These are phyloP conservation scores for Leptinotarsa rubiginosa DNA, from an alignment of 2,888 invertebrate species.

Conservation along the genomic window DNA sequence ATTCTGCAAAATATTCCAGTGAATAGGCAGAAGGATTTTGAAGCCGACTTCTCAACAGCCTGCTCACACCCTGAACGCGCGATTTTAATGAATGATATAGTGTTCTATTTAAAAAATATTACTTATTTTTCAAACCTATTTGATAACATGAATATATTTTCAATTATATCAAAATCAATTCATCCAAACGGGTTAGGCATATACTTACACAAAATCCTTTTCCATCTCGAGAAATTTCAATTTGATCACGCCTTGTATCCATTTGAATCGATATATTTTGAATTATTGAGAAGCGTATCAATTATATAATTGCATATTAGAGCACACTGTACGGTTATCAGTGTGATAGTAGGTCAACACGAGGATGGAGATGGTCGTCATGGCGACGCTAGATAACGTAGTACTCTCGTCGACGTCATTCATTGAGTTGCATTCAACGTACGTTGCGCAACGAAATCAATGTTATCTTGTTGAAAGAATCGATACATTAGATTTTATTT, in stretches of 20 bases:
- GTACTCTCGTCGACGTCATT: slow-evolving; percentile 35
- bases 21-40: no score
- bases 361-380: slow-evolving; percentile 20
- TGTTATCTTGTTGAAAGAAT: not conserved
- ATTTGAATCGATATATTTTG: slow-evolving; percentile 33
- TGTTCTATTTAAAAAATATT: no score
- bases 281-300: slow-evolving; percentile 28
- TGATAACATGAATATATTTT: no score
- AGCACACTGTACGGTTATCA: slow-evolving; percentile 30
- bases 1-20: no score
- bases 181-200: no score
- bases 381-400: slow-evolving; percentile 31
- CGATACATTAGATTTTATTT: no score
- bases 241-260: slow-evolving; percentile 28
- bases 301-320: slow-evolving; percentile 36
- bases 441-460: not conserved
- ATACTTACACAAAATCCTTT: not conserved
- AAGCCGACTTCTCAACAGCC: no score
- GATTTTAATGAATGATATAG: no score
- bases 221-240: slow-evolving; percentile 26
- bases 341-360: slow-evolving; percentile 35
- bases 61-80: no score
- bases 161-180: no score
- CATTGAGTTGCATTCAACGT: slow-evolving; percentile 24
- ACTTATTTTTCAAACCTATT: no score